Evolutionary conservation across 2,888 invertebrate genomes (phyloP).

Genomic region (Linnaemya vulpina): DNA sequence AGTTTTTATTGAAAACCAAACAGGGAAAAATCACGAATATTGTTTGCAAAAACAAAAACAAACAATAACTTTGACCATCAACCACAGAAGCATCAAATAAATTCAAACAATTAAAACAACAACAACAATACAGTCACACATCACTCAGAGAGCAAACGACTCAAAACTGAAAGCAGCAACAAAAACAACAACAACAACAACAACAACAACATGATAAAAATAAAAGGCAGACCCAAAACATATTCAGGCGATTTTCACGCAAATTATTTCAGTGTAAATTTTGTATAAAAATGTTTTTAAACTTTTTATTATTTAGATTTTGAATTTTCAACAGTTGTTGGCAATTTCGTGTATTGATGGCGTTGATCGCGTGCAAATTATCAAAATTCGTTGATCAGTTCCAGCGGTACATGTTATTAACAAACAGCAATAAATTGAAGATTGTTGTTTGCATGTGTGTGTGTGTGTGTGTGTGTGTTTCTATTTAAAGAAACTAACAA

Average conservation of each 20-base stretch:
- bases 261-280: conserved; percentile 65
- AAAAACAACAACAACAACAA: too few species aligned
- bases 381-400: conserved; percentile 65
- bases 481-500: background rate
- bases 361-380: conserved; percentile 70
- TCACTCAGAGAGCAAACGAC: conserved; percentile 37
- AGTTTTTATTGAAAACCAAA: background rate
- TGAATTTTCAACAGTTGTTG: conserved; percentile 66
- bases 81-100: conserved; percentile 26
- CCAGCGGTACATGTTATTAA: conserved; percentile 32
- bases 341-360: conserved; percentile 58
- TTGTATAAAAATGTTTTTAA: conserved; percentile 51
- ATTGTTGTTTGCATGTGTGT: too few species aligned
- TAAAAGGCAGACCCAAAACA: conserved; percentile 32
- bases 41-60: conserved; percentile 8
- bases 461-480: conserved; percentile 1
- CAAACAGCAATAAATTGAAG: conserved; percentile 15
- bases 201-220: conserved; percentile 57
- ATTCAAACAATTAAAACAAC: conserved; percentile 27
- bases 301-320: conserved; percentile 46
- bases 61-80: conserved; percentile 37
- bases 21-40: background rate
- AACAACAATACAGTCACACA: background rate
- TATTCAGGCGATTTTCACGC: conserved; percentile 69
- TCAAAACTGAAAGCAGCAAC: too few species aligned